These are phyloP conservation scores for Dermochelys coriacea DNA, from an alignment of 2,797 vertebrate species.

Conservation along the genomic window DNA sequence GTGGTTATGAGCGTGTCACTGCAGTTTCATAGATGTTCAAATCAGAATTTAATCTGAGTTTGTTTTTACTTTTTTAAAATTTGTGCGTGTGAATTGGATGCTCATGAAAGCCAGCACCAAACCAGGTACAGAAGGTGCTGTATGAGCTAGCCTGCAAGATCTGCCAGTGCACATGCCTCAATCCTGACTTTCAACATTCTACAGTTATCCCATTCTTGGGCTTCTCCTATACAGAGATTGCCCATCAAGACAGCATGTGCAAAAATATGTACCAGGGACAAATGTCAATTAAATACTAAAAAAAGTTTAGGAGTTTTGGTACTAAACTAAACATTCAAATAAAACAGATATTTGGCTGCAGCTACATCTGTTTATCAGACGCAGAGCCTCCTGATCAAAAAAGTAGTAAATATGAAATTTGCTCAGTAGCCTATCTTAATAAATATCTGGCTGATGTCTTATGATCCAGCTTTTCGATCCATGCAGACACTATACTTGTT, in stretches of 20 bases:
- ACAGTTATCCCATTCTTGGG: not conserved
- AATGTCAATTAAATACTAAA: not conserved
- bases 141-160: not conserved
- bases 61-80: not conserved
- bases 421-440: not conserved
- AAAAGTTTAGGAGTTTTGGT: too few relatives aligned
- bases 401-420: not conserved
- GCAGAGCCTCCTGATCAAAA: not conserved
- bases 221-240: not conserved
- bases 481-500: not conserved
- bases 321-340: rapidly evolving
- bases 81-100: not conserved
- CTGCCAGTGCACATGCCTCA: not conserved
- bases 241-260: not conserved
- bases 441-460: not conserved
- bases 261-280: not conserved
- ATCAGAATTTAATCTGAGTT: not conserved
- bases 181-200: not conserved
- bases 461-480: not conserved
- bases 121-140: not conserved
- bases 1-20: rapidly evolving
- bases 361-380: not conserved
- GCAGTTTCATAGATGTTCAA: not conserved
- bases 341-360: not conserved
- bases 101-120: not conserved